Evolutionary conservation across 1,140 invertebrate genomes (phyloP), one percentile per base, ranked within the genome.

Genomic region (Apocrypta bakeri): DNA sequence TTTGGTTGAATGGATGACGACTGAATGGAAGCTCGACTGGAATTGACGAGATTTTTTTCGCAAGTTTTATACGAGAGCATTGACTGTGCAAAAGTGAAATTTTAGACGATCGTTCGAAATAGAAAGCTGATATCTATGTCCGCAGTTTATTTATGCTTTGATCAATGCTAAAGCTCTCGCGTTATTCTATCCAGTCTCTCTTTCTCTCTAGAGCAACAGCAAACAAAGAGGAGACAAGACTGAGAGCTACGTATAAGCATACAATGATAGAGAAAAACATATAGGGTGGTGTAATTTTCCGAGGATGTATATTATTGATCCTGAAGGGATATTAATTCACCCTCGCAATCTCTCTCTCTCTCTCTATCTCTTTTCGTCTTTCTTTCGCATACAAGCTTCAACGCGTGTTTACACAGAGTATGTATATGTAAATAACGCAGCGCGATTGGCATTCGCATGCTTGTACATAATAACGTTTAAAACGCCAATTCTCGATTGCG

Each of bases 291-390:
- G 48, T 56, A 56, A 56, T 56, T 56, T 56, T 56, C 48, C 48
- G 48, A 56, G 48, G 48, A 56, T 56, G 48, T 56, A 56, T 56
- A 56, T 56, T 56, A 56, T 56, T 56, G 48, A 56, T 56, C 48
- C 21, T 56, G 21, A 56, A 56, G 48, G 48, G 48, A 56, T 56
- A 56, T 56, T 56, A 56, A 56, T 56, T 56, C 48, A 56, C 48
- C 48, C 48, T n/a, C 48, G 48, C 48, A 56, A 56, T 21, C 48
- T 0, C 9, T 37, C 9, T 37, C 33, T 37, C 33, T 37, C 2
- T 37, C 33, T 37, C 33, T n/a, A n/a, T 37, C 9, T 37, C 33
- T 37, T 9, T 37, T 4, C 9, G 3, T 37, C 33, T 37, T 9
- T 37, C 33, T 37, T 37, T 37, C 48, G 17, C 48, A 56, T 4